phyloP scores from a whole-genome alignment of 2,797 vertebrate genomes.

The Anguilla marmorata region DNA sequence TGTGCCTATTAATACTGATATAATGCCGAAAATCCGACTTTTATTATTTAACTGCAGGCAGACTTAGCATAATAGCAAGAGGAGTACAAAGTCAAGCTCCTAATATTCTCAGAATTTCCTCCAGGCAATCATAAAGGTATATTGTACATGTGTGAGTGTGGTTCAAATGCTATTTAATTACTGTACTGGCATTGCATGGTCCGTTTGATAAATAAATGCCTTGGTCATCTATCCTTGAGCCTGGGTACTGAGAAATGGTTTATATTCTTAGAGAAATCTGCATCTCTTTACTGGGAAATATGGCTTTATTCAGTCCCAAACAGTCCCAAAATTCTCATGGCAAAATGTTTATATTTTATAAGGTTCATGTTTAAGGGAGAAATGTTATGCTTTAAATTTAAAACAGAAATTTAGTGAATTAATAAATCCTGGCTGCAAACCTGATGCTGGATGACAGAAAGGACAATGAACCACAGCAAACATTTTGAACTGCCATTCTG shows the following conservation, averaged over 20 bases:
- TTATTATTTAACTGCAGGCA: constrained; percentile 4
- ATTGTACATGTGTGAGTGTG: not conserved
- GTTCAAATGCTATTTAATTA: not conserved
- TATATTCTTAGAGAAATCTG: constrained; percentile 25
- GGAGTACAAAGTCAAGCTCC: not conserved
- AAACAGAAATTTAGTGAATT: constrained; percentile 79
- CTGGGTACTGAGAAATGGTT: not conserved
- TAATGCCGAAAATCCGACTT: not conserved
- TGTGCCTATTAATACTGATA: not conserved
- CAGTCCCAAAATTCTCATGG: constrained; percentile 47
- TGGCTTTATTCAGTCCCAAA: constrained; percentile 54
- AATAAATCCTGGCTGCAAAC: constrained; percentile 75
- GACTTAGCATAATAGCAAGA: not conserved
- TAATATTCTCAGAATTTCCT: not conserved
- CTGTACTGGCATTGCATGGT: not conserved
- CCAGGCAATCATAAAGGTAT: not conserved
- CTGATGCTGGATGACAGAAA: constrained; percentile 66
- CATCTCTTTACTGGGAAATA: constrained; percentile 52
- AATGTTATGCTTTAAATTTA: constrained; percentile 68
- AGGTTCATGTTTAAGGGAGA: constrained; percentile 63
- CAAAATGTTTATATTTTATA: constrained; percentile 71
- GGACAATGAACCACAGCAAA: constrained; percentile 73
- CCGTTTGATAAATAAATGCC: constrained; percentile 39
- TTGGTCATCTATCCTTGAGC: constrained; percentile 33
- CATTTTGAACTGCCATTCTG: constrained; percentile 69